Conservation (phyloP, 2,113 vertebrate genomes). For the Callionymus lyra region DNA sequence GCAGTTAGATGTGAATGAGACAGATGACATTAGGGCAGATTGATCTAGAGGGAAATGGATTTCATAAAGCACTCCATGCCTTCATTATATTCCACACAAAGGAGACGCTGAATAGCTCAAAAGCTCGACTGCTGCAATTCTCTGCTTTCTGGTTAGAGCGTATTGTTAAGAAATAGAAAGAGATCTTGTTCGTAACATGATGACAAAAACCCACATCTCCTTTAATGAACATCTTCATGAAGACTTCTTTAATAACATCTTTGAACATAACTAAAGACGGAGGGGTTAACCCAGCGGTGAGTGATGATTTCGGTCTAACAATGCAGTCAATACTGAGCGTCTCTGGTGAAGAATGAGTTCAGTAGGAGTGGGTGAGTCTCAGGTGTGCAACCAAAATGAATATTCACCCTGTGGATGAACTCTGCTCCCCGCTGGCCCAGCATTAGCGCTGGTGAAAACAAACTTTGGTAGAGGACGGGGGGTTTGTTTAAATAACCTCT, state of each 20-base stretch:
- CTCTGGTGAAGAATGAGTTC: conserved; percentile 19
- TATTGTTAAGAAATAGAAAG: not conserved
- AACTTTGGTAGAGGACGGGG: conserved; percentile 29
- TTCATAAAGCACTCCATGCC: conserved; percentile 65
- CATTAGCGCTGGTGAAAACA: conserved; percentile 43
- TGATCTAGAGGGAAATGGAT: conserved; percentile 75
- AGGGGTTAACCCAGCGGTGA: not conserved
- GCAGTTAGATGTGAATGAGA: conserved; percentile 72
- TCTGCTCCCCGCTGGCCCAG: conserved; percentile 52
- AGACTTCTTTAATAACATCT: no score
- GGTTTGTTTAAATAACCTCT: conserved; percentile 57
- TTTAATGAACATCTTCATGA: no score
- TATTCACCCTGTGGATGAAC: conserved; percentile 71
- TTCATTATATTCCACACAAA: conserved; percentile 60
- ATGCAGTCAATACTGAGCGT: conserved; percentile 24
- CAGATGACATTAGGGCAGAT: conserved; percentile 74
- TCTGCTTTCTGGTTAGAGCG: conserved; percentile 5
- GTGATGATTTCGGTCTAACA: conserved; percentile 16
- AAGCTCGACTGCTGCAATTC: conserved; percentile 18
- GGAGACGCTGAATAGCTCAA: conserved; percentile 18
- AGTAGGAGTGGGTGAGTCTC: conserved; percentile 59
- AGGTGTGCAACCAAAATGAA: conserved; percentile 78
- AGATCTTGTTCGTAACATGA: no score
- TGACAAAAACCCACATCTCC: no score
- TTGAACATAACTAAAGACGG: no score